phyloP scores from a whole-genome alignment of 2,797 vertebrate genomes.

The Artibeus lituratus region DNA sequence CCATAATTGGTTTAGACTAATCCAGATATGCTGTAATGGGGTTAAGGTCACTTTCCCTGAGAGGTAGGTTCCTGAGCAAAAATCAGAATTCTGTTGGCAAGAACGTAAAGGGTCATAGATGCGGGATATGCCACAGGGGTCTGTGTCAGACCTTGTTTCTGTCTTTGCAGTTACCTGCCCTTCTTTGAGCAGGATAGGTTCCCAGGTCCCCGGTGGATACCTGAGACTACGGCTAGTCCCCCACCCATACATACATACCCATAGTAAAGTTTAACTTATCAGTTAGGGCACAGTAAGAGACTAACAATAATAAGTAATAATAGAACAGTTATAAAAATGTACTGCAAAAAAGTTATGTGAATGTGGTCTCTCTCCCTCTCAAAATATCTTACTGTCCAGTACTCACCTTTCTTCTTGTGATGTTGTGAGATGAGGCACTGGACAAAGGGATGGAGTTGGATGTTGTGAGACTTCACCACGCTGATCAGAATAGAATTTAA shows the following conservation, averaged over 20 bases:
- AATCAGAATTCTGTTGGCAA: conserved; percentile 7
- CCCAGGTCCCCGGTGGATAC: background rate
- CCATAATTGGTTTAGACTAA: background rate
- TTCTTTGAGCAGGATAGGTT: background rate
- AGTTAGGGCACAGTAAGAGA: background rate
- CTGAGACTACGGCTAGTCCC: background rate
- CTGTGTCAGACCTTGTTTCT: background rate
- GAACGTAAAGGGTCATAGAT: background rate
- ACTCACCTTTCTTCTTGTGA: background rate
- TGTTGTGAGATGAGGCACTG: background rate
- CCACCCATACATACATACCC: background rate
- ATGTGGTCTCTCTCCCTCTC: background rate
- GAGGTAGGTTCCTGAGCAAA: background rate
- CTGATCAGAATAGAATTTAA: background rate
- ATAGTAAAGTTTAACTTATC: background rate
- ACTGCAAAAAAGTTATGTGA: background rate
- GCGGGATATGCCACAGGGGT: background rate
- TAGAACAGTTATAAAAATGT: background rate
- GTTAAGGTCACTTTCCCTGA: background rate
- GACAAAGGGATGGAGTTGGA: background rate
- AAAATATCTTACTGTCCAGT: background rate
- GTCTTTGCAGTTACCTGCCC: background rate
- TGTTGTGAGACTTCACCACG: background rate
- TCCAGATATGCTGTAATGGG: background rate
- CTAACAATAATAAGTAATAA: background rate